Base-by-base conservation (phyloP, 2,113 vertebrate species). In the Oreotrochilus melanogaster region DNA sequence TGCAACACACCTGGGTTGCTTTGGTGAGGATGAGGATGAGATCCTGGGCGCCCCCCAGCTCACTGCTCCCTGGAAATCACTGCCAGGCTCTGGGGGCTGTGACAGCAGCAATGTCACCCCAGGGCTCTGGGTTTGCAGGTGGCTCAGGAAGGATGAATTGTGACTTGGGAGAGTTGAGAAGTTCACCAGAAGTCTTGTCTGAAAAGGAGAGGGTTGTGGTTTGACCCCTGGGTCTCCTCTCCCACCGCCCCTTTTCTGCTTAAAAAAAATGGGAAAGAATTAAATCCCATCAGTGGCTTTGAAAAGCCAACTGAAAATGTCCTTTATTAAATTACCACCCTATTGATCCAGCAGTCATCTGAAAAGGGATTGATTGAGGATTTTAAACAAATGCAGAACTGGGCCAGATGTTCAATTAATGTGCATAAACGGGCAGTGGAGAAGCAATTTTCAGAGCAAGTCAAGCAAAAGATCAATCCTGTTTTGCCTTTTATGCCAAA, bases 241-340 rank as follows among this genome's bases (percentile, higher is more conserved):
- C 69, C 47, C 62, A 48, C 42, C 3, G 4, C 62, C 80, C 69
- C 76, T 62, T 79, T 86, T 82, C 86, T 75, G 48, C 87, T 72
- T 45, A 53, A 92, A 76, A 88, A 45, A 11, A 87, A 42, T 10
- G 50, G 58, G 67, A 73, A 85, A 48, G 64, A 92, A 94, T 93
- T 72, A 91, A 94, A 93, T 58, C 91, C 51, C n/a, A 1, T 71
- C 76, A 42, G 45, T 80, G 79, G 70, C 84, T 92, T 87, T 84
- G n/a, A 70, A 84, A 86, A 96, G 37, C 42, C 73, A 72, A 39
- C 76, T 79, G 79, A 70, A 96, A 94, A 83, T 84, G 85, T 87
- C 83, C 87, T 94, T 97, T 97, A 97, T 97, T 97, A 88, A 95
- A 97, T 97, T 94, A 96, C 93, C 89, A 75, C 84, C 67, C 83